These are phyloP conservation scores for Rambutsinella grinnellia DNA, from an alignment of 2,888 invertebrate species.

Conservation along the genomic window DNA sequence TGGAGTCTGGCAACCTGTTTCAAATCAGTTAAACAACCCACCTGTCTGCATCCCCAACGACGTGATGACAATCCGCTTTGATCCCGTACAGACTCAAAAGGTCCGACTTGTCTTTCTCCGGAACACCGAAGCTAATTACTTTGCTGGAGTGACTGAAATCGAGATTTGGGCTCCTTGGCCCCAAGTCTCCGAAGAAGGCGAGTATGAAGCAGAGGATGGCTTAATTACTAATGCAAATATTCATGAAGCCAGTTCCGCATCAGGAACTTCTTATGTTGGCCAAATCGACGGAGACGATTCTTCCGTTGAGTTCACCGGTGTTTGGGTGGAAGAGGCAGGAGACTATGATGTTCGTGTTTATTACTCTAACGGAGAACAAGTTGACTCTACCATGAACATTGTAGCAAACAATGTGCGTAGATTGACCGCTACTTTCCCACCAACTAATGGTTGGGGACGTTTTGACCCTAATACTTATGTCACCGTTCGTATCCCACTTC, in stretches of 20 bases:
- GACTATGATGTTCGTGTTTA: slow-evolving; percentile 48
- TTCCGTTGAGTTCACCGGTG: slow-evolving; percentile 60
- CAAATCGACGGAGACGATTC: slow-evolving; percentile 36
- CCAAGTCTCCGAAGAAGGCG: slow-evolving; percentile 33
- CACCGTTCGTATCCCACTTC: slow-evolving; percentile 35
- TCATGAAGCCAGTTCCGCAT: slow-evolving; percentile 33
- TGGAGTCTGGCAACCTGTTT: slow-evolving; percentile 38
- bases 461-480: slow-evolving; percentile 40
- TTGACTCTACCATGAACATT: slow-evolving; percentile 32
- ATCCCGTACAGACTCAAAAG: slow-evolving; percentile 51
- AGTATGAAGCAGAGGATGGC: slow-evolving; percentile 64
- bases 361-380: slow-evolving; percentile 51
- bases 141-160: slow-evolving; percentile 61
- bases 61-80: slow-evolving; percentile 54
- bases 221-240: slow-evolving; percentile 45
- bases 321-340: slow-evolving; percentile 59
- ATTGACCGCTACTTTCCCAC: slow-evolving; percentile 26
- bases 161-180: slow-evolving; percentile 65
- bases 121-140: slow-evolving; percentile 54
- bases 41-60: slow-evolving; percentile 57
- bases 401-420: slow-evolving; percentile 44
- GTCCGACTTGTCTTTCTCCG: slow-evolving; percentile 54
- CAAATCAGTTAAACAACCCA: slow-evolving; percentile 41
- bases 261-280: slow-evolving; percentile 58
- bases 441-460: slow-evolving; percentile 51